Base-by-base conservation (phyloP, 1,140 invertebrate genomes). In the Halyomorpha halys region DNA sequence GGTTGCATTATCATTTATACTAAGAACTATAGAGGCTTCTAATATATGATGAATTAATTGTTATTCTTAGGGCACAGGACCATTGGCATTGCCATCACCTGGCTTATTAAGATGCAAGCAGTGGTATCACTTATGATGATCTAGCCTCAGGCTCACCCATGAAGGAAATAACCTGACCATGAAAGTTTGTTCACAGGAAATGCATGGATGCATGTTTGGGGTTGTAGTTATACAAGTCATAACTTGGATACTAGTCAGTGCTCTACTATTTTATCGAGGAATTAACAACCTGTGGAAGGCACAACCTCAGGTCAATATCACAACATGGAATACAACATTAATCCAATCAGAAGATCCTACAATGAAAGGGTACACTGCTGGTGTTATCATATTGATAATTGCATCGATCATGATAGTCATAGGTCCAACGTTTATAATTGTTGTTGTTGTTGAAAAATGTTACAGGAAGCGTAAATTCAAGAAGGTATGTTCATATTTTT, bases 181-280 rank as follows among this genome's bases (percentile, higher is more conserved):
- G 53, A 56, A 56, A 56, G 23, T 56, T 23, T 56, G 53, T 56
- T 56, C 53, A 16, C 53, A 56, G 23, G 53, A 56, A 25, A 25
- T 56, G 15, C 18, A 56, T 56, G 53, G 18, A 23, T 56, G 53
- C 23, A 56, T 56, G 53, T 25, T 56, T 21, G 18, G 4, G 9
- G 53, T 56, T 56, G 53, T 25, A 23, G 23, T 56, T 1, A 16
- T 56, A 16, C 53, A 56, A 15, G 19, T 56, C 18, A 56, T 56
- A 25, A 56, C 53, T 23, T 56, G 53, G 53, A 56, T 23, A 23
- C 11, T 25, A 11, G 53, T 56, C 18, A 56, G 53, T 56, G 18
- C 23, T 23, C 23, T 56, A 5, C 23, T 56, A 15, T 56, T 56
- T 56, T 23, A 56, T 25, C 53, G 53, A 23, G 53, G 53, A 23